Percentiles rank a stretch among this genome's conserved stretches.
Conservation (phyloP, 2,888 invertebrate genomes). For the Stenotaenia linearis region DNA sequence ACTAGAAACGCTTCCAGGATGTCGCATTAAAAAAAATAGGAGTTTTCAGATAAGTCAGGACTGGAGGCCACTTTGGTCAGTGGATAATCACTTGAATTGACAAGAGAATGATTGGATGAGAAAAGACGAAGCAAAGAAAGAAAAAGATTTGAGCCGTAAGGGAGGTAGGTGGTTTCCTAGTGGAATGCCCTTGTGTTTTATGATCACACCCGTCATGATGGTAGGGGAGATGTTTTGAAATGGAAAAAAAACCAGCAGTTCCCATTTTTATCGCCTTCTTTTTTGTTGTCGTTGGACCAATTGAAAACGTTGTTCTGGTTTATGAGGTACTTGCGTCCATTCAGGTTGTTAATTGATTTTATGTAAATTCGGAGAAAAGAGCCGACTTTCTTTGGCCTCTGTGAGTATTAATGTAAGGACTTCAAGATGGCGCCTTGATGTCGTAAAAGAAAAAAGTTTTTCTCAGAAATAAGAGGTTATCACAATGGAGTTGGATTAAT, state of each 20-base stretch:
- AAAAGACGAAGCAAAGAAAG: not conserved
- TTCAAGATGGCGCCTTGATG: not conserved
- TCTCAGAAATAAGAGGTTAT: not conserved
- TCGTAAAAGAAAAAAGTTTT: not conserved
- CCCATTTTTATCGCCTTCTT: not conserved
- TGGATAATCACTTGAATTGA: conserved; percentile 13
- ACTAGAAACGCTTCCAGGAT: not conserved
- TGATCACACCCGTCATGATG: conserved; percentile 15
- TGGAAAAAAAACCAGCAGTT: conserved; percentile 1
- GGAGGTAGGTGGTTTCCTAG: conserved; percentile 14
- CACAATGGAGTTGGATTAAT: conserved; percentile 1
- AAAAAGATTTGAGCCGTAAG: conserved; percentile 11
- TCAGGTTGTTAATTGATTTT: conserved; percentile 15
- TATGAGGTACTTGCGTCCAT: conserved; percentile 13
- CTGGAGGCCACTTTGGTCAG: not conserved
- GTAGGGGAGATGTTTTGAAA: not conserved
- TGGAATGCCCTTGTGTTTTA: conserved; percentile 19
- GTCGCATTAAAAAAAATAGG: not conserved
- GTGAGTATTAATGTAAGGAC: not conserved
- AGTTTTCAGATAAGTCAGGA: not conserved
- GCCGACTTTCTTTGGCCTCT: not conserved
- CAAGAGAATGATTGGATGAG: conserved; percentile 19
- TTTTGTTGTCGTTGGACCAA: conserved; percentile 11
- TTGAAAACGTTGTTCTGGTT: conserved; percentile 7
- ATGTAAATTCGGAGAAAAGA: not conserved